A percentile compares a stretch with the other conserved stretches of the same genome.
phyloP scores from a whole-genome alignment of 2,113 vertebrate genomes.

The Mustela lutreola region DNA sequence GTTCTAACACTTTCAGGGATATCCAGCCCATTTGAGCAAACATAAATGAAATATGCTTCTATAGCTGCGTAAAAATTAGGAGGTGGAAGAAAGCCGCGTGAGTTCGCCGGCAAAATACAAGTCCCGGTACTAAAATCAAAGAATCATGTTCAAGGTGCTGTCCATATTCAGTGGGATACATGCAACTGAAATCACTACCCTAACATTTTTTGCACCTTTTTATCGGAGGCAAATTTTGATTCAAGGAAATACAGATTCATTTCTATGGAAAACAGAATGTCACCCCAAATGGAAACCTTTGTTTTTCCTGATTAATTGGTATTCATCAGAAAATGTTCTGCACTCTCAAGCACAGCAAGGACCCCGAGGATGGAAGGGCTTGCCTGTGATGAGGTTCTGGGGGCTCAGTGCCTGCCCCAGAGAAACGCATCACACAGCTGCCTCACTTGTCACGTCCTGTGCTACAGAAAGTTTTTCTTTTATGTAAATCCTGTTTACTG shows the following conservation, averaged over 20 bases:
- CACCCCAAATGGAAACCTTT: background rate
- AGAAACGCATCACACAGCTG: background rate
- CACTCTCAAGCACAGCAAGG: background rate
- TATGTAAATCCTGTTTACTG: background rate
- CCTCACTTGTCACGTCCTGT: background rate
- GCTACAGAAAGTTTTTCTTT: background rate
- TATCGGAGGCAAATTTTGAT: background rate
- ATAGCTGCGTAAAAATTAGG: background rate
- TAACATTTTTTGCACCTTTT: background rate
- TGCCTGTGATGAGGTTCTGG: rapidly evolving
- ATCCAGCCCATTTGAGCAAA: background rate
- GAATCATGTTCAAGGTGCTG: background rate
- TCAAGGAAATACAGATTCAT: background rate
- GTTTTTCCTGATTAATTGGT: background rate
- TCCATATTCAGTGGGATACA: background rate
- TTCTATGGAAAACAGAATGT: background rate
- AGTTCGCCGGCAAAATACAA: background rate
- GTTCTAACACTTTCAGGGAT: background rate
- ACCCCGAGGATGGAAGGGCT: background rate
- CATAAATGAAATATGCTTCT: background rate
- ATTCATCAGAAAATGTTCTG: background rate
- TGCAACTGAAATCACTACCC: background rate
- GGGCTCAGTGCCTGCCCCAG: rapidly evolving
- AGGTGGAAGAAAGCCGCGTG: background rate
- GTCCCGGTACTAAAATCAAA: background rate